Evolutionary conservation across 2,113 vertebrate genomes (phyloP).

Genomic region (Mellivora capensis): DNA sequence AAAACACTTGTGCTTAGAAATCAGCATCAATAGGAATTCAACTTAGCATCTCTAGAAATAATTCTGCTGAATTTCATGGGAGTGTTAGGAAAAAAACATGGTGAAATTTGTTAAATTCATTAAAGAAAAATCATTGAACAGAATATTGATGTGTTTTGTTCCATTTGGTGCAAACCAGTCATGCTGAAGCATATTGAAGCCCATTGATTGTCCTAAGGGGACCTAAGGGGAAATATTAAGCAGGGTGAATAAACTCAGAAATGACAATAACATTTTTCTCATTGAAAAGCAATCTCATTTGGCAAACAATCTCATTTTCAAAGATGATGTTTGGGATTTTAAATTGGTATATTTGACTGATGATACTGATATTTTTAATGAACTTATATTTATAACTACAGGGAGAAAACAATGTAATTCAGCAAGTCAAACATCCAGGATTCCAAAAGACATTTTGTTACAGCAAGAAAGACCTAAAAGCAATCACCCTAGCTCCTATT

Average conservation of each 20-base stretch:
- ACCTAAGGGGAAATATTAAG: not conserved
- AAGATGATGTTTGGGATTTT: not conserved
- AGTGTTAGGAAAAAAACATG: not conserved
- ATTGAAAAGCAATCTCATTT: not conserved
- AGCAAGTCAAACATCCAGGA: not conserved
- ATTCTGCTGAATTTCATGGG: not conserved
- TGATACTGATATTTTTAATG: not conserved
- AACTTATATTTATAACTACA: not conserved
- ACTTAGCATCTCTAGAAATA: not conserved
- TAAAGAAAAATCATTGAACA: not conserved
- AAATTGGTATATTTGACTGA: not conserved
- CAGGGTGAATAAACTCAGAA: not conserved
- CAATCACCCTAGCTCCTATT: not conserved
- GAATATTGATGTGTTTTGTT: not conserved
- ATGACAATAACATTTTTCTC: constrained; percentile 2
- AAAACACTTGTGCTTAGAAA: not conserved
- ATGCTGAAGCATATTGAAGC: not conserved
- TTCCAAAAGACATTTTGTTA: not conserved
- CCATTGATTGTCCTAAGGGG: not conserved
- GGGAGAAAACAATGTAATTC: not conserved
- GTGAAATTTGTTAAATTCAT: not conserved
- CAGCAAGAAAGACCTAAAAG: not conserved
- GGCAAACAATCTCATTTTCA: not conserved
- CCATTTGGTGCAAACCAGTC: not conserved
- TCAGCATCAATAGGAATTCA: not conserved